Evolutionary conservation across 2,113 vertebrate species (phyloP), one percentile per base, ranked within the genome.

Genomic region (Apeltes quadracus): DNA sequence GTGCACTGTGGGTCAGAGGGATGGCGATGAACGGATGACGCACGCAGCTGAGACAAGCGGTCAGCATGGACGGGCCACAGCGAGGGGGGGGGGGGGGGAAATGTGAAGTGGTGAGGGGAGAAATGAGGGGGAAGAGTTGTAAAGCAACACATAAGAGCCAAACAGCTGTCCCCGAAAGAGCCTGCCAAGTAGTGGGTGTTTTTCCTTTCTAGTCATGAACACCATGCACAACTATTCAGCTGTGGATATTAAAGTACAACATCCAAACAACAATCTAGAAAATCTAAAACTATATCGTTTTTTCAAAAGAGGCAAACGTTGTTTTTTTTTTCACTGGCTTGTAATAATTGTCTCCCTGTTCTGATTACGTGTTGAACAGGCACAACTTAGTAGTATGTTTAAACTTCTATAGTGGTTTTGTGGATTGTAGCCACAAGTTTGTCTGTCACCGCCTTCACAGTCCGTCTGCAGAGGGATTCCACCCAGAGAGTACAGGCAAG

Each of bases 1-100:
- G 2, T 58, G 76, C 58, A 48, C 84, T 78, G 27, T 20, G 7
- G 74, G 77, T 79, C 79, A 86, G 53, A 6, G 67, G 38, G 54
- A n/a, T 50, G 79, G 41, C 11, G 25, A 68, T 44, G 0, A 53
- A 70, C 3, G n/a, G 65, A 65, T 75, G 83, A 82, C 20, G 84
- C 80, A 82, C 2, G 34, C 58, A 50, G 27, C 66, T 23, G 61
- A 22, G 54, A 51, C 65, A 56, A 25, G 54, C n/a, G 25, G 43
- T 50, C 54, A 20, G 36, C 59, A 29, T 9, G 23, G 50, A 64
- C 20, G 32, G 62, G 22, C 56, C 58, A 2, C 75, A 5, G 11
- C 50, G 55, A 25, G 15, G 63, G 55, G 13, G 43, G 22, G 7
- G 41, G 7, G 29, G 29, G 29, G 29, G 29, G n/a, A 27, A 77